Evolutionary conservation across 2,797 vertebrate species (phyloP), one percentile per base, ranked within the genome.

Genomic region (Gouania willdenowi): DNA sequence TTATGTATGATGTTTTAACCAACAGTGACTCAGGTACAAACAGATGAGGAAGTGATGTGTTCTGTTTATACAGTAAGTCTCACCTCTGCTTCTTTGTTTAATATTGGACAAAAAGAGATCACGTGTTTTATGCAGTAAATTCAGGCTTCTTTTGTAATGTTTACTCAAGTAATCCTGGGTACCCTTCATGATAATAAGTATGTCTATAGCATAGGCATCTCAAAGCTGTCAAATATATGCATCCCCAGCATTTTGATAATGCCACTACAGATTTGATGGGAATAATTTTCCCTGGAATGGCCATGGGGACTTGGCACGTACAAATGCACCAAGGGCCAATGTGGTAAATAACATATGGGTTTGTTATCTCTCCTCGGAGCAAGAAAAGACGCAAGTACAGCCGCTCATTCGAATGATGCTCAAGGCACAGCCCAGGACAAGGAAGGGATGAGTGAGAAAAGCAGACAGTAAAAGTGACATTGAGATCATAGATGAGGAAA

Each of bases 311-410:
- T 40, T 54, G 66, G 45, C 46, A 40, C 29, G 55, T 69, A 44
- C 25, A 26, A 20, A 37, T 41, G 28, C 66, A 48, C 69, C 61
- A 42, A 45, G 28, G 46, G 54, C 66, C 67, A 41, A 70, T 29
- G 56, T 57, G 36, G 71, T 64, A 67, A 71, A 76, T 79, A 79
- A 62, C 77, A 81, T 71, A 76, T 52, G 61, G 59, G 68, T 75
- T 83, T 75, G 68, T 75, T 83, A 81, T 74, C 53, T 47, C 52
- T 49, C 47, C 42, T 63, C 56, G 41, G 54, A 79, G 56, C 50
- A 8, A 20, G 45, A 45, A 67, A 67, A 56, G 36, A 22, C 45
- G 62, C 58, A 57, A 49, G 27, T 45, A 35, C 47, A 49, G 66
- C 55, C 56, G 52, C 61, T 83, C 73, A 79, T 80, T 82, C 79